Conservation (phyloP, 2,888 invertebrate species). For the Erynnis tages region DNA sequence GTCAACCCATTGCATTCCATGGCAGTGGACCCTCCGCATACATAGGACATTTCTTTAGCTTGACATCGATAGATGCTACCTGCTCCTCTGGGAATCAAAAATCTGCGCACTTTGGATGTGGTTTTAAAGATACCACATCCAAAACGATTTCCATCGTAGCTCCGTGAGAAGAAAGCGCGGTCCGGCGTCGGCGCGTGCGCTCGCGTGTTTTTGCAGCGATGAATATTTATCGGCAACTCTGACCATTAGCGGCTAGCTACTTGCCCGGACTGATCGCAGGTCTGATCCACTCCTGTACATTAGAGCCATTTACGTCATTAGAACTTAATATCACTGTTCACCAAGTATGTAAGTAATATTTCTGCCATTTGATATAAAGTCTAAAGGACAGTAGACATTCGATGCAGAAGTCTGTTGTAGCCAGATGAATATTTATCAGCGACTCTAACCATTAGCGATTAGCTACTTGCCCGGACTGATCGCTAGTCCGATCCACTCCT, state of each 20-base stretch:
- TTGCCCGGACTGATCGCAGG: constrained; percentile 39
- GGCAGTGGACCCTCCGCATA: too few relatives aligned
- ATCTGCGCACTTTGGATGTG: too few relatives aligned
- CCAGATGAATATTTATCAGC: constrained; percentile 79
- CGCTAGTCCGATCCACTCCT: constrained; percentile 36
- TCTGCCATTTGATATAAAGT: too few relatives aligned
- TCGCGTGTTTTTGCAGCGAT: constrained; percentile 73
- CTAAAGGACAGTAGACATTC: too few relatives aligned
- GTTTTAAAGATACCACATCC: constrained; percentile 36
- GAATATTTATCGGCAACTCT: constrained; percentile 73
- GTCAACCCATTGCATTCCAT: too few relatives aligned
- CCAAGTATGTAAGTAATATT: too few relatives aligned
- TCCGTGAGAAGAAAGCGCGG: constrained; percentile 72
- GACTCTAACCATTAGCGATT: constrained; percentile 47
- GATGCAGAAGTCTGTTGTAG: constrained; percentile 47
- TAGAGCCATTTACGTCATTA: too few relatives aligned
- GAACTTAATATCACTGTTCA: too few relatives aligned
- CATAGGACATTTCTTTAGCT: too few relatives aligned
- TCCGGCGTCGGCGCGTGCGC: constrained; percentile 64
- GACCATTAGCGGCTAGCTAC: constrained; percentile 44
- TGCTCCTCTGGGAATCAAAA: too few relatives aligned
- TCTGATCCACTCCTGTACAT: constrained; percentile 31
- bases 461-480: constrained; percentile 37
- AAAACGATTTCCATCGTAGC: constrained; percentile 35
- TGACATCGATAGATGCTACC: too few relatives aligned